Base-by-base conservation (phyloP, 2,888 invertebrate genomes). In the Resseliella maxima region DNA sequence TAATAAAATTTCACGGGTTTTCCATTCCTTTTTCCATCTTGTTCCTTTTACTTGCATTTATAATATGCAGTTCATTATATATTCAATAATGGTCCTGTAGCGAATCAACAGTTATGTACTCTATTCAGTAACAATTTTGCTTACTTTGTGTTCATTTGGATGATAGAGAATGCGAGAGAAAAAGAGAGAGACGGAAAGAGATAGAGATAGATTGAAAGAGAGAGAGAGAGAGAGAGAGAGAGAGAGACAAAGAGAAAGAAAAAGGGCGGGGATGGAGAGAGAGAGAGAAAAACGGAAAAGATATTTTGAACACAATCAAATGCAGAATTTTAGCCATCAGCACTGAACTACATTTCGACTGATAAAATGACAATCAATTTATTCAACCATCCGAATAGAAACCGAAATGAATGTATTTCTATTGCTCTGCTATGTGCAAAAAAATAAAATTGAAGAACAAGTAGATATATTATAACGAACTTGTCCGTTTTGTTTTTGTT, bases 241-340 rank as follows among this genome's bases (percentile, higher is more conserved):
- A n/a, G n/a, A n/a, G n/a, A n/a, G n/a, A n/a, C n/a, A n/a, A n/a
- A n/a, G n/a, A n/a, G n/a, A n/a, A n/a, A n/a, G n/a, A n/a, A n/a
- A n/a, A n/a, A n/a, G n/a, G n/a, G n/a, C n/a, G n/a, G n/a, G n/a
- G n/a, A n/a, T n/a, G n/a, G n/a, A n/a, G n/a, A n/a, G n/a, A n/a
- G n/a, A n/a, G n/a, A n/a, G n/a, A n/a, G n/a, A n/a, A n/a, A n/a
- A n/a, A n/a, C n/a, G 24, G 27, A 24, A 24, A 59, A 5, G 24
- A 24, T 59, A 59, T 59, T 59, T 59, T 24, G 2, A 59, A 59
- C 59, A 59, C 24, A 59, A 59, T 59, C 59, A 27, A 59, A 59
- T 8, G 59, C 5, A 59, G 27, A 59, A 59, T 24, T 59, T 59
- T 27, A 59, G 27, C 24, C 59, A 59, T 3, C 27, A 21, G 50